Percentiles rank a stretch among this genome's conserved stretches.
These are phyloP conservation scores for Talpa occidentalis DNA, from an alignment of 2,113 vertebrate species.

Conservation along the genomic window DNA sequence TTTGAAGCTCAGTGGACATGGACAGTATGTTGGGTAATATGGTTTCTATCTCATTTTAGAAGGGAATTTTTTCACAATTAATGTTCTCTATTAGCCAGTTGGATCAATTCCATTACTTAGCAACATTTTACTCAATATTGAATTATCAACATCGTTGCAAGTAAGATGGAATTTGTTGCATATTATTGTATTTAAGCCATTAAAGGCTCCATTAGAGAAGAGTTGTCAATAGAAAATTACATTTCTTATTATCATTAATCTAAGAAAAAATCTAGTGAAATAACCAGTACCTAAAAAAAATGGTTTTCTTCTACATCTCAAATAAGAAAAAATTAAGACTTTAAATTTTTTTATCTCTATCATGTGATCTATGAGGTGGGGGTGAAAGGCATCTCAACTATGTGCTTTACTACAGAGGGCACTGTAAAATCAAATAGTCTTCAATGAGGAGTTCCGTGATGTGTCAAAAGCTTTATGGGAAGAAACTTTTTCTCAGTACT, in stretches of 20 bases:
- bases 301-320: conserved; percentile 58
- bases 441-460: background rate
- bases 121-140: conserved; percentile 75
- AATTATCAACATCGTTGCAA: conserved; percentile 75
- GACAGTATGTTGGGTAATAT: background rate
- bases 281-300: conserved; percentile 62
- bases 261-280: conserved; percentile 68
- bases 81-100: conserved; percentile 68
- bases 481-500: background rate
- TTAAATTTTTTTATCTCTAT: conserved; percentile 41
- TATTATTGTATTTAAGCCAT: conserved; percentile 66
- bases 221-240: conserved; percentile 80
- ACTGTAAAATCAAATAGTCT: background rate
- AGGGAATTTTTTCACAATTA: conserved; percentile 70
- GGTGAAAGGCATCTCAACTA: background rate
- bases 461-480: background rate
- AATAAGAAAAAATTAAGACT: conserved; percentile 54
- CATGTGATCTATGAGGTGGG: background rate
- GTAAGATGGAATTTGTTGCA: conserved; percentile 68
- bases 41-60: conserved; percentile 55
- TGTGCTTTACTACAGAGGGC: background rate
- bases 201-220: conserved; percentile 80
- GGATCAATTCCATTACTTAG: conserved; percentile 72
- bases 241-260: conserved; percentile 71
- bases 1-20: conserved; percentile 5